phyloP scores from a whole-genome alignment of 2,113 vertebrate species.

The Otocyon megalotis region DNA sequence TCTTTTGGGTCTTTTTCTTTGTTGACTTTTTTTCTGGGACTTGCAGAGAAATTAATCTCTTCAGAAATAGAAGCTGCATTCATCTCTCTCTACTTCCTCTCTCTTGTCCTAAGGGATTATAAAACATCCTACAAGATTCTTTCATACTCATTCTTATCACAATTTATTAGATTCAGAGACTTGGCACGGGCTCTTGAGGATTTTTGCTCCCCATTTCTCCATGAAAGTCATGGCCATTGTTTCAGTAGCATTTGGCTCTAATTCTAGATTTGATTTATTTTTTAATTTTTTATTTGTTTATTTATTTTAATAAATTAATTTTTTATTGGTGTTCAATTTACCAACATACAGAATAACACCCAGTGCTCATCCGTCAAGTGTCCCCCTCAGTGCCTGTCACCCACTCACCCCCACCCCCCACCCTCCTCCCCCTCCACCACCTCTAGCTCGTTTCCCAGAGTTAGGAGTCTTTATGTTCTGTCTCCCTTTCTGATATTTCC shows the following conservation, averaged over 20 bases:
- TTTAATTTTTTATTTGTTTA: no score
- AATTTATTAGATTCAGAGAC: background rate
- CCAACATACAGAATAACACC: no score
- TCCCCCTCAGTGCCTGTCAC: no score
- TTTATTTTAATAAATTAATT: no score
- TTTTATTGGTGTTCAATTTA: no score
- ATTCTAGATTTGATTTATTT: constrained; percentile 42
- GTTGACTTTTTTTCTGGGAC: constrained; percentile 43
- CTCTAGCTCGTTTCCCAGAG: no score
- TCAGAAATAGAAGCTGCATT: background rate
- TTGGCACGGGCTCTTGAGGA: background rate
- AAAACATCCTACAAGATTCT: background rate
- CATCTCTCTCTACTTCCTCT: background rate
- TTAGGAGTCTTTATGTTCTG: no score
- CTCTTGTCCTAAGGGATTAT: constrained; percentile 16
- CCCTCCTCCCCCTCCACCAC: no score
- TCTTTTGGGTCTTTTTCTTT: constrained; percentile 38
- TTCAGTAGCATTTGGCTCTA: background rate
- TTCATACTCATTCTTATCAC: background rate
- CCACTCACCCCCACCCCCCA: no score
- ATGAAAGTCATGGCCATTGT: constrained; percentile 22
- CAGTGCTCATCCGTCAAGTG: no score
- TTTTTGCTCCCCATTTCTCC: background rate
- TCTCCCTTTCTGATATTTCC: no score
- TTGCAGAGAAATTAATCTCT: constrained; percentile 53